Conservation (phyloP, 2,113 vertebrate genomes). For the Rhineura floridana region DNA sequence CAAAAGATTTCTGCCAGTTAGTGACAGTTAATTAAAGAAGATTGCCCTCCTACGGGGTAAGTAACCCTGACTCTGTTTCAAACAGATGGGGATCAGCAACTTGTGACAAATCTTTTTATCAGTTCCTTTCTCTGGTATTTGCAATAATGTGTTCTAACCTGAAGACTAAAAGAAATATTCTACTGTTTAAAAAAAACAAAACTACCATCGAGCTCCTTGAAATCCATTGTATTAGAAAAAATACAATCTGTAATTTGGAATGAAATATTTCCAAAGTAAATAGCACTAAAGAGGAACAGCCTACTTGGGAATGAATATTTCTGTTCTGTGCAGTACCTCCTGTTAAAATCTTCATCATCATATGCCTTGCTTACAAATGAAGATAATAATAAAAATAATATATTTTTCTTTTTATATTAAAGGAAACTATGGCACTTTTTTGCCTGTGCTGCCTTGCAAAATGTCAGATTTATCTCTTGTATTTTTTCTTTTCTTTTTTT, state of each 20-base stretch:
- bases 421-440: too few relatives aligned
- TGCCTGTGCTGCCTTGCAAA: too few relatives aligned
- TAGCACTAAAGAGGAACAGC: fast-evolving
- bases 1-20: background rate
- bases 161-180: background rate
- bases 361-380: background rate
- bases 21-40: background rate
- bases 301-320: background rate
- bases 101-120: background rate
- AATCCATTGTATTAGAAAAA: background rate
- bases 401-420: too few relatives aligned
- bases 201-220: too few relatives aligned
- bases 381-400: background rate
- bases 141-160: background rate
- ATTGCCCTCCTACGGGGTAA: constrained; percentile 11
- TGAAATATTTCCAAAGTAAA: background rate
- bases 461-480: too few relatives aligned
- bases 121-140: background rate
- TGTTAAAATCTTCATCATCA: too few relatives aligned
- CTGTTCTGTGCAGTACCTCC: fast-evolving
- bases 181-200: too few relatives aligned
- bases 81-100: background rate
- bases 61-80: background rate
- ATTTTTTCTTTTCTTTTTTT: background rate
- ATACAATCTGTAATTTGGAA: fast-evolving